Conservation (phyloP, 2,113 vertebrate species). For the Odobenus rosmarus region DNA sequence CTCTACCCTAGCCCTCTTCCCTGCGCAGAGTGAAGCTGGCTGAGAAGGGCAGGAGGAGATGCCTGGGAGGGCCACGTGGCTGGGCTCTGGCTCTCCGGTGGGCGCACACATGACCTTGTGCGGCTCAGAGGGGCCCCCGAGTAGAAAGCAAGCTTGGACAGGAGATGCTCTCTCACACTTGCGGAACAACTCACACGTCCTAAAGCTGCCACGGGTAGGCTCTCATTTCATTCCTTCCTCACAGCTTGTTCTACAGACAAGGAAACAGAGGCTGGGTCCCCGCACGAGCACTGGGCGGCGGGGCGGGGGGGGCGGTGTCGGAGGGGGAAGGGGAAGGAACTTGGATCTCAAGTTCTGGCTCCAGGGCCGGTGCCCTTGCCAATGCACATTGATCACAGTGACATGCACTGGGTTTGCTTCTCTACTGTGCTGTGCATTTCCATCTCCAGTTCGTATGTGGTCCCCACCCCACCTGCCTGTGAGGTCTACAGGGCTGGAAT, state of each 20-base stretch:
- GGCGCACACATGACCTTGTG: not conserved
- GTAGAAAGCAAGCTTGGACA: not conserved
- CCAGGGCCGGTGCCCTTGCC: not conserved
- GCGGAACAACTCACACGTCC: not conserved
- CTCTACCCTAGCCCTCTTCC: not conserved
- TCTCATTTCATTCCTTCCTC: not conserved
- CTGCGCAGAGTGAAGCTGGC: not conserved
- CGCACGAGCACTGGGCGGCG: not conserved
- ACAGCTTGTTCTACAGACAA: not conserved
- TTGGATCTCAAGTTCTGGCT: not conserved
- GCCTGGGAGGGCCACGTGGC: rapidly evolving
- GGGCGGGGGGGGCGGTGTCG: rapidly evolving
- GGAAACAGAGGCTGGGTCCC: not conserved
- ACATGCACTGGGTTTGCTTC: rapidly evolving
- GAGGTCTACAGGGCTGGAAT: not conserved
- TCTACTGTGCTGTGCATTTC: not conserved
- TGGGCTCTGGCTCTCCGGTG: not conserved
- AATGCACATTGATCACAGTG: rapidly evolving
- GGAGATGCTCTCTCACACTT: not conserved
- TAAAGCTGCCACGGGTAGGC: not conserved
- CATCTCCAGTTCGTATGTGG: not conserved
- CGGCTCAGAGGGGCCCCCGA: not conserved
- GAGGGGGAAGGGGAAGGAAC: not conserved
- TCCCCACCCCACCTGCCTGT: not conserved
- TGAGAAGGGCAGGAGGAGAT: not conserved